Evolutionary conservation across 2,888 invertebrate species (phyloP).

Genomic region (Hesperia comma): DNA sequence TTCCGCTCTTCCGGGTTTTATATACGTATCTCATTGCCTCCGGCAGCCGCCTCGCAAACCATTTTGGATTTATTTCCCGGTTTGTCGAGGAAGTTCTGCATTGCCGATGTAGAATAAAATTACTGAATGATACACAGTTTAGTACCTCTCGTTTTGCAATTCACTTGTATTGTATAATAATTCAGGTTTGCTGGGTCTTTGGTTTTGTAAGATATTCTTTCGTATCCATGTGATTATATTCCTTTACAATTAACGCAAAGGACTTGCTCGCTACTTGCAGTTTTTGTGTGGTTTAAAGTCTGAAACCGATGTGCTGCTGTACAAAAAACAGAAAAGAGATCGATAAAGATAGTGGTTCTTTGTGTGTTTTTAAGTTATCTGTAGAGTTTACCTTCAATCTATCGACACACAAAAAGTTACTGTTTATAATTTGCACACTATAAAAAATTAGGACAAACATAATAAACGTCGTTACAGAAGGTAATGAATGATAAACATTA

Average conservation of each 20-base stretch:
- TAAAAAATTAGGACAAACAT: too few species aligned
- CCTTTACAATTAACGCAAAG: not conserved
- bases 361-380: too few species aligned
- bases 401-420: too few species aligned
- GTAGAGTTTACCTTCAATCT: too few species aligned
- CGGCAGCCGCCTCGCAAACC: slow-evolving; percentile 14
- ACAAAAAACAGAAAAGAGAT: too few species aligned
- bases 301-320: too few species aligned
- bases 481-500: too few species aligned
- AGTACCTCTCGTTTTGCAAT: slow-evolving; percentile 6
- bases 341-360: too few species aligned
- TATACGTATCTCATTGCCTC: slow-evolving; percentile 29
- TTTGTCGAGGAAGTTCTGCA: slow-evolving; percentile 21
- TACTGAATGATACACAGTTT: slow-evolving; percentile 8
- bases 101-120: slow-evolving; percentile 21
- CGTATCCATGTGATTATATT: not conserved
- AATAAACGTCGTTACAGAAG: too few species aligned
- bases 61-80: slow-evolving; percentile 25
- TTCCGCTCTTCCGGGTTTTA: slow-evolving; percentile 22
- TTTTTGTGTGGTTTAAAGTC: too few species aligned
- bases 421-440: too few species aligned
- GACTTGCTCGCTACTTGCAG: too few species aligned
- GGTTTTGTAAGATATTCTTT: not conserved
- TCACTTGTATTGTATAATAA: slow-evolving; percentile 5
- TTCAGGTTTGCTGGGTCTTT: not conserved